A percentile compares a stretch with the other conserved stretches of the same genome.
Conservation (phyloP, 2,797 vertebrate species). For the Setipinna tenuifilis region DNA sequence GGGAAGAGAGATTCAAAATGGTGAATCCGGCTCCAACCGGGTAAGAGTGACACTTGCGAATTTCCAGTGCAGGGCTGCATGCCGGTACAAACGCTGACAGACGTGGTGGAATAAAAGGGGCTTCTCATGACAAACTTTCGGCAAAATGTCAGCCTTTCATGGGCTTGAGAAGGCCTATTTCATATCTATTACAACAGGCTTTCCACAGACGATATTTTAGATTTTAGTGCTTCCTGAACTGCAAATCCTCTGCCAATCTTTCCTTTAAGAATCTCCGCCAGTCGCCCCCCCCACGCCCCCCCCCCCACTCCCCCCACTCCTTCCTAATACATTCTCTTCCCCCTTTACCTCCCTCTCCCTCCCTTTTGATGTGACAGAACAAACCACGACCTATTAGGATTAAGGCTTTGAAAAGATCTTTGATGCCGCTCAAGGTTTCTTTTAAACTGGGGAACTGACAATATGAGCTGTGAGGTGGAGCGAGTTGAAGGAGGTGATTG, state of each 20-base stretch:
- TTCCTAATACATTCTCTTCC: conserved; percentile 75
- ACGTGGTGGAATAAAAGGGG: conserved; percentile 79
- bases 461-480: conserved; percentile 84
- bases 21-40: conserved; percentile 73
- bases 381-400: conserved; percentile 88
- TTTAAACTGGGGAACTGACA: conserved; percentile 84
- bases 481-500: conserved; percentile 83
- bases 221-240: conserved; percentile 78
- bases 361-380: conserved; percentile 87
- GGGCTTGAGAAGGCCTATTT: conserved; percentile 84
- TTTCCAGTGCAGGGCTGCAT: conserved; percentile 79
- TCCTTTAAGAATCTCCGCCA: conserved; percentile 84
- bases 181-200: conserved; percentile 88
- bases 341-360: conserved; percentile 74
- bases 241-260: conserved; percentile 89
- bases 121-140: conserved; percentile 84
- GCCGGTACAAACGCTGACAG: conserved; percentile 82
- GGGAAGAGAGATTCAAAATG: conserved; percentile 61
- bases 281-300: conserved; percentile 72
- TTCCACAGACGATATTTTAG: conserved; percentile 83
- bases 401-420: conserved; percentile 89
- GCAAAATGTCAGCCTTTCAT: conserved; percentile 87
- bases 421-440: conserved; percentile 85
- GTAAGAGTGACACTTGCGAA: conserved; percentile 81
- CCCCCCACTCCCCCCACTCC: conserved; percentile 72